Evolutionary conservation across 2,797 vertebrate genomes (phyloP).

Genomic region (Petrocephalus sullivani): DNA sequence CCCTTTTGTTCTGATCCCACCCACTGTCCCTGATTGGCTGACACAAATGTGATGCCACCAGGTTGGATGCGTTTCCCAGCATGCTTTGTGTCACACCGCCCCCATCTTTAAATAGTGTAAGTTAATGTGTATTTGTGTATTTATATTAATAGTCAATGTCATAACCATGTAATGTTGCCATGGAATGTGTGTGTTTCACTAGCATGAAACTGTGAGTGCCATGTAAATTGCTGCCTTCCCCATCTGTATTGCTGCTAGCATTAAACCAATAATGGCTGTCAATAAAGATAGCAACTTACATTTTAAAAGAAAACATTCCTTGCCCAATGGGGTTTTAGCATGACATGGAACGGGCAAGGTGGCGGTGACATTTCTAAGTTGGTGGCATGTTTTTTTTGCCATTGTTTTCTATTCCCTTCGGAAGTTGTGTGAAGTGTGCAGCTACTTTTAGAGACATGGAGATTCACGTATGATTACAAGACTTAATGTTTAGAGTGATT

Average conservation of each 20-base stretch:
- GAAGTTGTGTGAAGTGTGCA: neutral
- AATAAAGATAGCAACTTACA: neutral
- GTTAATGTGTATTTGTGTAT: neutral
- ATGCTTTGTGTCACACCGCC: too few species aligned
- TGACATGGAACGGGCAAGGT: neutral
- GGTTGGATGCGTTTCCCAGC: too few species aligned
- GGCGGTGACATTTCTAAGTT: neutral
- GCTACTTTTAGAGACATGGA: neutral
- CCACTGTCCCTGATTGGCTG: too few species aligned
- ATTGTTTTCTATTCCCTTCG: neutral
- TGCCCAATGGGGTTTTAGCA: neutral
- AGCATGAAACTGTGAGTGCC: neutral
- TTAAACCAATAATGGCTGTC: neutral
- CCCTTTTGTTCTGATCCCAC: too few species aligned
- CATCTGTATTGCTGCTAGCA: neutral
- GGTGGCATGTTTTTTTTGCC: neutral
- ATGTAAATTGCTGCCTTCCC: neutral
- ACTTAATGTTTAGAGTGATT: neutral
- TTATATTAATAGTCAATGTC: neutral
- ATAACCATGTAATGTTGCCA: neutral
- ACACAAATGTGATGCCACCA: too few species aligned
- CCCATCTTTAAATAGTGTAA: too few species aligned
- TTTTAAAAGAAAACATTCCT: neutral
- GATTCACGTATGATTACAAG: neutral
- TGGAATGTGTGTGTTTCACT: neutral